Conservation (phyloP, 1,140 invertebrate genomes). For the Aphidius gifuensis region DNA sequence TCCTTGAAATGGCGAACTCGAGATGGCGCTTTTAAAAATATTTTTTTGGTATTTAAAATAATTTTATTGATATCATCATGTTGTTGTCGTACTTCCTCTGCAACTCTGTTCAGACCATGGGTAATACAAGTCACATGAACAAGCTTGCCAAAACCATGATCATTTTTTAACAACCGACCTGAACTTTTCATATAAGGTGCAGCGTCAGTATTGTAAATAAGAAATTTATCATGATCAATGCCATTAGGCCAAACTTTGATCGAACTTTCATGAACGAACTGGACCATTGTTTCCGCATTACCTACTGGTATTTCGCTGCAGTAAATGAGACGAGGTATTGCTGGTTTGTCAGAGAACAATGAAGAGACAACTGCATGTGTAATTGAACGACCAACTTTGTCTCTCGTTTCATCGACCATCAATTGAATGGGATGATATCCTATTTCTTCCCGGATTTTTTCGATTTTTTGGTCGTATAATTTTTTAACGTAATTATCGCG, state of each 20-base stretch:
- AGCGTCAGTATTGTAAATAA: constrained; percentile 32
- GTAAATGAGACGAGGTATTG: neutral
- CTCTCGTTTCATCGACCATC: constrained; percentile 23
- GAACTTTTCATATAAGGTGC: constrained; percentile 37
- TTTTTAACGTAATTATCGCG: neutral
- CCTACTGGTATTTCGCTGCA: neutral
- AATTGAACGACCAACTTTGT: constrained; percentile 14
- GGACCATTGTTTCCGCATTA: neutral
- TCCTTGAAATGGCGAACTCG: constrained; percentile 39
- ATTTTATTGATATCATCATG: constrained; percentile 30
- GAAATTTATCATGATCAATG: constrained; percentile 24
- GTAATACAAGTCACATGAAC: constrained; percentile 43
- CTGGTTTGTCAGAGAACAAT: neutral
- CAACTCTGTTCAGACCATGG: constrained; percentile 40
- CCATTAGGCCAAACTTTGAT: constrained; percentile 15
- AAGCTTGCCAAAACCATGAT: constrained; percentile 31
- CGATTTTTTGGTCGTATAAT: neutral
- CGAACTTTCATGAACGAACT: neutral
- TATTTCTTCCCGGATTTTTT: constrained; percentile 5
- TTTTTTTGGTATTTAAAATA: constrained; percentile 2
- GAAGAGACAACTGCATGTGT: constrained; percentile 21
- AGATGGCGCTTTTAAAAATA: constrained; percentile 2
- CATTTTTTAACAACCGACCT: constrained; percentile 29
- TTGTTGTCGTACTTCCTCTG: constrained; percentile 37
- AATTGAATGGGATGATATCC: constrained; percentile 17